These are phyloP conservation scores for Lepus europaeus DNA, from an alignment of 2,113 vertebrate genomes.

Conservation along the genomic window DNA sequence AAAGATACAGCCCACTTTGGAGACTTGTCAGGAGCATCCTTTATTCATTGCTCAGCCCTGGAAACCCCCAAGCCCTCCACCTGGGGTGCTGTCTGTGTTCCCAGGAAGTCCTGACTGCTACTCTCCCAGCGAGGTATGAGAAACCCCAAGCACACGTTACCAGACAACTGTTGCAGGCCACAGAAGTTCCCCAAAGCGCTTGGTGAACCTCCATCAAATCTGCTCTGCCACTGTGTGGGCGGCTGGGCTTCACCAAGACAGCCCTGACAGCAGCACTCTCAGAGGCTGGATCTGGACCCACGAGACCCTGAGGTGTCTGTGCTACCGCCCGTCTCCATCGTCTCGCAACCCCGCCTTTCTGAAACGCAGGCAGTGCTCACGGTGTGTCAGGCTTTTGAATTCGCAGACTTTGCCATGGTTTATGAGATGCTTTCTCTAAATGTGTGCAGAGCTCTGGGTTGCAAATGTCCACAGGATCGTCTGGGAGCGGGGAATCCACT, in stretches of 20 bases:
- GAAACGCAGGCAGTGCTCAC: not conserved
- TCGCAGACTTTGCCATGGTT: not conserved
- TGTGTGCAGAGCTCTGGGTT: not conserved
- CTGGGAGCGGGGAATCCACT: not conserved
- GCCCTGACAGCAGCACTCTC: not conserved
- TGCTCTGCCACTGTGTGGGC: conserved; percentile 57
- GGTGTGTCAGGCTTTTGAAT: not conserved
- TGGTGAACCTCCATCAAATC: conserved; percentile 54
- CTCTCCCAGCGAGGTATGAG: not conserved
- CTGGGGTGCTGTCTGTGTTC: not conserved
- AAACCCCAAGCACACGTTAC: conserved; percentile 65
- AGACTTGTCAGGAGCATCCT: not conserved
- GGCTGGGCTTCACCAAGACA: conserved; percentile 44
- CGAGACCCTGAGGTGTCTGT: not conserved
- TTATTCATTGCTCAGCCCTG: not conserved
- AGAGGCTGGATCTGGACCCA: not conserved
- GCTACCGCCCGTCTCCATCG: not conserved
- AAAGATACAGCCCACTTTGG: too few species aligned
- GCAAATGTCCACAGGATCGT: conserved; percentile 7
- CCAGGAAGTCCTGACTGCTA: not conserved
- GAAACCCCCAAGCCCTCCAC: not conserved
- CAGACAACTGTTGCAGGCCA: conserved; percentile 47
- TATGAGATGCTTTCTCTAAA: conserved; percentile 5
- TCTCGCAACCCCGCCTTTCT: not conserved
- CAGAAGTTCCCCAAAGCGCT: conserved; percentile 58